Evolutionary conservation across 2,113 vertebrate genomes (phyloP).

Genomic region (Saccopteryx bilineata): DNA sequence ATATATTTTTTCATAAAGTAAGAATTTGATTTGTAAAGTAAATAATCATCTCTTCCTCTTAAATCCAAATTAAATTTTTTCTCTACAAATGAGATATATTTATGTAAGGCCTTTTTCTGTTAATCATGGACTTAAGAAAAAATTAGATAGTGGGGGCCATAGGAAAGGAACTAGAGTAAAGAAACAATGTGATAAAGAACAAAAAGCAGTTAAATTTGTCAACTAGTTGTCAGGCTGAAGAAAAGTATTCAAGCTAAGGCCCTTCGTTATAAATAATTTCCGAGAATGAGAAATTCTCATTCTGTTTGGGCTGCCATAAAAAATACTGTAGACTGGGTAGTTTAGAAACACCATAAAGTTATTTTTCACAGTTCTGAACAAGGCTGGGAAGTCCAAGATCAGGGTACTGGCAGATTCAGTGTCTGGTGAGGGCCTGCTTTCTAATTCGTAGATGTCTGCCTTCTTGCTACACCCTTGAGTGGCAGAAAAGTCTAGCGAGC

Average conservation of each 20-base stretch:
- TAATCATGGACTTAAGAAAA: background rate
- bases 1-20: background rate
- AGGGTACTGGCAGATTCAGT: background rate
- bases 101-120: conserved; percentile 4
- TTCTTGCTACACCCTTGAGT: background rate
- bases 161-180: background rate
- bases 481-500: background rate
- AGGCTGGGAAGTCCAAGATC: background rate
- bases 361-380: background rate
- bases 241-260: background rate
- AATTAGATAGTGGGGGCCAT: background rate
- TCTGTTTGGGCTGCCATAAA: no score
- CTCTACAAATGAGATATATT: conserved; percentile 11
- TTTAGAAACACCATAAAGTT: conserved; percentile 8
- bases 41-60: background rate
- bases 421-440: background rate
- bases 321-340: background rate
- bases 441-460: background rate
- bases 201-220: conserved; percentile 14
- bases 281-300: conserved; percentile 24
- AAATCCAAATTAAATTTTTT: background rate
- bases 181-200: conserved; percentile 9
- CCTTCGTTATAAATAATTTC: conserved; percentile 30
- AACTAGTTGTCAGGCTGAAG: background rate
- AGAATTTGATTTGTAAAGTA: conserved; percentile 41